These are phyloP conservation scores for Holocentrus rufus DNA, from an alignment of 2,797 vertebrate genomes.

Conservation along the genomic window DNA sequence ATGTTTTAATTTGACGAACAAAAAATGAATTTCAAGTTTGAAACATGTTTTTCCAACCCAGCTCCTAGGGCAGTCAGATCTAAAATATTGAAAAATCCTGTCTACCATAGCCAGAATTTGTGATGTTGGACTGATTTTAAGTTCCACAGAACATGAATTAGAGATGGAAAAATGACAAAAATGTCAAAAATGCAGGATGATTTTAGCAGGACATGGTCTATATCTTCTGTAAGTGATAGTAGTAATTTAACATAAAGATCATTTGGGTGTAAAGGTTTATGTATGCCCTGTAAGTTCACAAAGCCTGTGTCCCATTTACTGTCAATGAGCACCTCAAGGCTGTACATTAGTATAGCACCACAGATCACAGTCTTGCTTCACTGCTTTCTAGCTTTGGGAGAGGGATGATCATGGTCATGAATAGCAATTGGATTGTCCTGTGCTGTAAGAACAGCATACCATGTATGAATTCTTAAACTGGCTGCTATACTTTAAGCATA, in stretches of 20 bases:
- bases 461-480: background rate
- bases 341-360: background rate
- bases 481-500: background rate
- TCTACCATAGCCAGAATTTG: background rate
- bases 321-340: background rate
- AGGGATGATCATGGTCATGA: background rate
- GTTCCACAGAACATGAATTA: background rate
- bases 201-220: background rate
- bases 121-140: background rate
- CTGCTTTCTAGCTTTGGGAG: background rate
- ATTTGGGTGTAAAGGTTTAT: no score
- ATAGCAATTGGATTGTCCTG: no score
- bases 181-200: background rate
- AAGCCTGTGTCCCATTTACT: background rate
- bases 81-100: background rate
- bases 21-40: background rate
- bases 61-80: background rate
- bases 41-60: background rate
- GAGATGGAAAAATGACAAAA: background rate
- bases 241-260: no score
- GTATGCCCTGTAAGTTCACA: no score
- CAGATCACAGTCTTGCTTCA: background rate
- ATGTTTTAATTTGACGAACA: constrained; percentile 15
- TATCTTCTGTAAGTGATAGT: background rate
- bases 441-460: background rate